Percentiles rank a stretch among this genome's conserved stretches.
These are phyloP conservation scores for Aphodius granarius DNA, from an alignment of 2,888 invertebrate genomes.

Conservation along the genomic window DNA sequence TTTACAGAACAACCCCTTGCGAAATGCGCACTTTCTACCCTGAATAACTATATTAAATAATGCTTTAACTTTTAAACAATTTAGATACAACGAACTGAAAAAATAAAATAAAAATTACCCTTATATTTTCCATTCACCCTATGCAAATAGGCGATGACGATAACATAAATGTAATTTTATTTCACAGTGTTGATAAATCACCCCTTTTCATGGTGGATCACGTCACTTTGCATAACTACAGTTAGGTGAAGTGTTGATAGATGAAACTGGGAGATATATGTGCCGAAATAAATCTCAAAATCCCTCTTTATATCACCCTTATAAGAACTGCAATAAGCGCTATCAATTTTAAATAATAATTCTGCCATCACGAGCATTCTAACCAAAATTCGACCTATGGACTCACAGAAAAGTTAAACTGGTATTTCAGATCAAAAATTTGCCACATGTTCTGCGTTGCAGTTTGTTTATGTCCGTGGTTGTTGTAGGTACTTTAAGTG, in stretches of 20 bases:
- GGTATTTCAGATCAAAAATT: neutral
- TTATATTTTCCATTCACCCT: conserved; percentile 13
- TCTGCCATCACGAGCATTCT: too few species aligned
- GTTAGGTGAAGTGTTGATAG: conserved; percentile 20
- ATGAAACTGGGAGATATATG: conserved; percentile 15
- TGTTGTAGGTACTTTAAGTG: too few species aligned
- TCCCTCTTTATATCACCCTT: neutral
- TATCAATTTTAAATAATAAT: neutral
- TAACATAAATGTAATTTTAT: conserved; percentile 40
- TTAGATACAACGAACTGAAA: too few species aligned
- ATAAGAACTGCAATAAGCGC: neutral
- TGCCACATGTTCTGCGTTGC: neutral
- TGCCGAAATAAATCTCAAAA: conserved; percentile 2
- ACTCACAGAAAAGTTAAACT: neutral
- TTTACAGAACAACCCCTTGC: too few species aligned
- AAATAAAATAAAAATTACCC: too few species aligned
- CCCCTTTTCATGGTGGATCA: conserved; percentile 34
- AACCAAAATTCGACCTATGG: neutral
- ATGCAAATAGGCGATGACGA: conserved; percentile 39
- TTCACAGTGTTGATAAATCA: conserved; percentile 41
- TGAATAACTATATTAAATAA: too few species aligned
- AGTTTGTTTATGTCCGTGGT: neutral
- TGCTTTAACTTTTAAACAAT: too few species aligned
- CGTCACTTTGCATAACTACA: conserved; percentile 39
- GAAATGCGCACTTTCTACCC: too few species aligned